Conservation (phyloP, 2,797 vertebrate species). For the Delichon dasypus region DNA sequence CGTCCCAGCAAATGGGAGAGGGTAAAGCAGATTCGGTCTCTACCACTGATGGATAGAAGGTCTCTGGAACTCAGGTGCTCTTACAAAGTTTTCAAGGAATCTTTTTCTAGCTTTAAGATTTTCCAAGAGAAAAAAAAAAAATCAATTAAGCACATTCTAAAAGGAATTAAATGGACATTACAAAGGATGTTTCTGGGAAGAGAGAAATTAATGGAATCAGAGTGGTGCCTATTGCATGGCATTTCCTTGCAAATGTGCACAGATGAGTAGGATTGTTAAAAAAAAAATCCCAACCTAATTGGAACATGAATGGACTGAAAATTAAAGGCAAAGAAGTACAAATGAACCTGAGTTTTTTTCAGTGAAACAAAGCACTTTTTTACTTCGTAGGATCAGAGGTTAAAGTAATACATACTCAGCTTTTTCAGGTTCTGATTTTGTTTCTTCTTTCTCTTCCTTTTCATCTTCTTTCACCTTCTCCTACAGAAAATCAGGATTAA, state of each 20-base stretch:
- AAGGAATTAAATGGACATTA: neutral
- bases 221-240: neutral
- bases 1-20: neutral
- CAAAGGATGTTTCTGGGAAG: neutral
- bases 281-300: neutral
- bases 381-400: neutral
- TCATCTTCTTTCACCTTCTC: constrained; percentile 80
- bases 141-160: neutral
- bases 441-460: constrained; percentile 79
- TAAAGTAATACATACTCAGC: constrained; percentile 81
- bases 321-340: neutral
- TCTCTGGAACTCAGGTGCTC: neutral
- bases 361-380: neutral
- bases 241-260: neutral
- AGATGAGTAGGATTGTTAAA: neutral
- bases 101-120: neutral
- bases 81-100: neutral
- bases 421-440: constrained; percentile 83
- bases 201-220: neutral
- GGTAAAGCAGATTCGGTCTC: neutral
- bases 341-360: neutral
- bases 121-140: neutral
- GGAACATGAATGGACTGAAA: neutral
- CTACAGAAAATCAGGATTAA: constrained; percentile 63
- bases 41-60: neutral